Evolutionary conservation across 2,888 invertebrate genomes (phyloP), one percentile per base, ranked within the genome.

Genomic region (Oligia strigilis): DNA sequence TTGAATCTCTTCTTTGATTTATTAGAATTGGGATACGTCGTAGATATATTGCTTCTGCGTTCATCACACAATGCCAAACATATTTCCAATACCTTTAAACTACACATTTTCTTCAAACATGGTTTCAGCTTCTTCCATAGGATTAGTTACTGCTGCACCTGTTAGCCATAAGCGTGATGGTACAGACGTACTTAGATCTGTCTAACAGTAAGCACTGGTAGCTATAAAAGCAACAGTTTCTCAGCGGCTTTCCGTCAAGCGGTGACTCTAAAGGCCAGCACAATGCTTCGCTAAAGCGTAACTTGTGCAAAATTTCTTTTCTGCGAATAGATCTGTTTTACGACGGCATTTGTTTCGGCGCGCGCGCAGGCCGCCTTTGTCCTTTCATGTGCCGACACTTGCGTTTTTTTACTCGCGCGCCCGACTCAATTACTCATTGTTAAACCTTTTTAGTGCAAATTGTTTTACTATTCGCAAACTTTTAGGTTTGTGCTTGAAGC

Each of bases 291-390:
- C 85, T 86, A 89, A 83, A 90, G 82, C 85, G 82, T 76, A 87
- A 88, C 89, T 94, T 94, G 95, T 93, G 96, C 96, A 95, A 96
- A 95, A 96, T 95, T 95, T 96, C 95, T 95, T 95, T 96, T 96
- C 96, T 91, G 84, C 91, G 95, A 95, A 95, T 92, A 93, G 94
- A 93, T 91, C 92, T 87, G 89, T 90, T 95, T 96, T 96, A 96
- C 90, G 94, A 93, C 83, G 75, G 86, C 92, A 93, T 95, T 95
- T 95, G 95, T 95, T 93, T 91, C 90, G 92, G 87, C 83, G 84
- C 83, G 89, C 90, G 90, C 84, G 89, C 89, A 90, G 76, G 83
- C 90, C 85, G 89, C 87, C 89, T 88, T 91, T 89, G 90, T 81
- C 81, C 90, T 93, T 93, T 92, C 91, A 93, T 92, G 91, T 91